phyloP scores from a whole-genome alignment of 53 echinoderm and acorn worm species.

The Patiria pectinifera region DNA sequence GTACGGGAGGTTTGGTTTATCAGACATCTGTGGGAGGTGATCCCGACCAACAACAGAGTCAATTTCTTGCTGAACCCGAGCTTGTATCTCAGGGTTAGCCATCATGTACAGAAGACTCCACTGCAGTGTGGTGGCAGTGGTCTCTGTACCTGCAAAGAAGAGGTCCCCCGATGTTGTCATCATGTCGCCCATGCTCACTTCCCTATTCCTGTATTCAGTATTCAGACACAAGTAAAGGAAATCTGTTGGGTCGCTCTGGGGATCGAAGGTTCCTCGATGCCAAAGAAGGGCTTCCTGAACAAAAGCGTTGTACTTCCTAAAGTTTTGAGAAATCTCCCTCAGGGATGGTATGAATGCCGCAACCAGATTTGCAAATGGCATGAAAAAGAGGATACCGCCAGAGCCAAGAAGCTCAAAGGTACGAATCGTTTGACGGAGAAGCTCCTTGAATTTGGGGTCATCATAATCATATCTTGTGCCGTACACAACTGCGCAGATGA shows the following conservation, averaged over 20 bases:
- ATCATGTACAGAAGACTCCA: constrained; percentile 26
- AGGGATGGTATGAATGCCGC: neutral
- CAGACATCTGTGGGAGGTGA: constrained; percentile 7
- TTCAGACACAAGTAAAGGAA: constrained; percentile 5
- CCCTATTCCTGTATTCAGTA: neutral
- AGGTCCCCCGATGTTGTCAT: constrained; percentile 50
- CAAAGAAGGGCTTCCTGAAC: neutral
- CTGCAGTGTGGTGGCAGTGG: constrained; percentile 42
- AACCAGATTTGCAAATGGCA: neutral
- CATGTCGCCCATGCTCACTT: constrained; percentile 24
- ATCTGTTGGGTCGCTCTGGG: neutral
- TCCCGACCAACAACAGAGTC: neutral
- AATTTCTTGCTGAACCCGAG: neutral
- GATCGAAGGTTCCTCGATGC: neutral
- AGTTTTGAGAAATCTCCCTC: neutral
- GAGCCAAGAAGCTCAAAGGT: constrained; percentile 65
- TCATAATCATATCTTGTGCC: constrained; percentile 72
- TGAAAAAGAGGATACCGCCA: constrained; percentile 41
- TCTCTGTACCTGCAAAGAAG: constrained; percentile 69
- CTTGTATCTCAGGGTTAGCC: neutral
- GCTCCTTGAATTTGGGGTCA: constrained; percentile 45
- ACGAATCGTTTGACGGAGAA: constrained; percentile 22
- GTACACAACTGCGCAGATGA: constrained; percentile 64
- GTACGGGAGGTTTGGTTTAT: neutral
- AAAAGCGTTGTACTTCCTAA: neutral